Percentiles rank a stretch among this genome's conserved stretches.
Evolutionary conservation across 2,888 invertebrate species (phyloP).

Genomic region (Hedychridium roseum): DNA sequence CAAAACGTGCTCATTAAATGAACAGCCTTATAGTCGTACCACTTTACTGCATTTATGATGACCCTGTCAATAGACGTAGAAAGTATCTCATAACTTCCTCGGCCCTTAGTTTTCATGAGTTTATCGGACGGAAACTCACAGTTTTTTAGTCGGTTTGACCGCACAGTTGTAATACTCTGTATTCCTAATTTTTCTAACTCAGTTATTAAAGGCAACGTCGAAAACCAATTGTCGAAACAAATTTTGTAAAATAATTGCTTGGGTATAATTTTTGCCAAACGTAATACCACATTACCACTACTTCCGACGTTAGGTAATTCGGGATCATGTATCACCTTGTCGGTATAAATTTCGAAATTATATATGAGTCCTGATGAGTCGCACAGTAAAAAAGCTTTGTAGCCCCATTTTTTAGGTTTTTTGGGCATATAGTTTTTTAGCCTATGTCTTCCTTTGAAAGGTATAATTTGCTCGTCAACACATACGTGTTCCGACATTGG

Average conservation of each 20-base stretch:
- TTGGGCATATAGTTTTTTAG: too few relatives aligned
- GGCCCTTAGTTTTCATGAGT: slow-evolving; percentile 23
- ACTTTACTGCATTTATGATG: slow-evolving; percentile 25
- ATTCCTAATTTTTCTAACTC: slow-evolving; percentile 11
- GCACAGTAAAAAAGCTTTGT: slow-evolving; percentile 8
- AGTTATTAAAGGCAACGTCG: slow-evolving; percentile 11
- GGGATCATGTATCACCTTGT: slow-evolving; percentile 5
- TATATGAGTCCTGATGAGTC: slow-evolving; percentile 5
- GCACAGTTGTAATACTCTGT: slow-evolving; percentile 3
- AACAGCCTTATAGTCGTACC: slow-evolving; percentile 25
- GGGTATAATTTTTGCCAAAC: slow-evolving; percentile 11
- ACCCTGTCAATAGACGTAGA: slow-evolving; percentile 16
- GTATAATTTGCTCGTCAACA: too few relatives aligned
- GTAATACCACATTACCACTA: slow-evolving; percentile 14
- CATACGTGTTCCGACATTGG: background rate
- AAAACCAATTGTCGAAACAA: slow-evolving; percentile 7
- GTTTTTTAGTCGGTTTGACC: slow-evolving; percentile 16
- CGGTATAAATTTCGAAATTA: slow-evolving; percentile 8
- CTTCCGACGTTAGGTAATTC: slow-evolving; percentile 3
- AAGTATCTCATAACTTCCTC: slow-evolving; percentile 18
- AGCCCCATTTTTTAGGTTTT: slow-evolving; percentile 10
- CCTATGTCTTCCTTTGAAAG: too few relatives aligned
- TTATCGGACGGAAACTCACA: slow-evolving; percentile 21
- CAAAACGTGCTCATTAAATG: slow-evolving; percentile 23
- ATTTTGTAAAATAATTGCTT: slow-evolving; percentile 13